These are phyloP conservation scores for Listronotus oregonensis DNA, from an alignment of 1,140 invertebrate species.

Conservation along the genomic window DNA sequence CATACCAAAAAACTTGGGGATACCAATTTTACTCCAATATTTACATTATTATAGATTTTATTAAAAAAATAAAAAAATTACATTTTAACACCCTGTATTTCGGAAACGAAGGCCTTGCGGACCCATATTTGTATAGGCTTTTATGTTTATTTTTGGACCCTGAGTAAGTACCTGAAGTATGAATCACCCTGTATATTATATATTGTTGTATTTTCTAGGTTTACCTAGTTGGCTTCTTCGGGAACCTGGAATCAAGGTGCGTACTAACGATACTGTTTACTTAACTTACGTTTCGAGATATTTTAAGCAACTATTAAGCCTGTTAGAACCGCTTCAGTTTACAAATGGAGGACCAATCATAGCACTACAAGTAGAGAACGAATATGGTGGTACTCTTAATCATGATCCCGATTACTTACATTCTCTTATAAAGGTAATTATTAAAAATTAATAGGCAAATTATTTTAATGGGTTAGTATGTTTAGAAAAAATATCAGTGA, in stretches of 20 bases:
- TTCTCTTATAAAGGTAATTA: slow-evolving; percentile 29
- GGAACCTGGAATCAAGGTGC: slow-evolving; percentile 54
- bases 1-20: too few species aligned
- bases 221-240: slow-evolving; percentile 39
- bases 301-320: slow-evolving; percentile 58
- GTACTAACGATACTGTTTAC: slow-evolving; percentile 59
- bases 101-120: too few species aligned
- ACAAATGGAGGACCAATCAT: slow-evolving; percentile 64
- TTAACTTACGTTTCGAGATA: slow-evolving; percentile 57
- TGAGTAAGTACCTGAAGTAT: too few species aligned
- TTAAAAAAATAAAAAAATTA: too few species aligned
- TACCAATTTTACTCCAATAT: too few species aligned
- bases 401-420: slow-evolving; percentile 54
- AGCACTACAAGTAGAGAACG: slow-evolving; percentile 62
- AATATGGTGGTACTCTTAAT: slow-evolving; percentile 56
- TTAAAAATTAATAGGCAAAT: not conserved
- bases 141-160: too few species aligned
- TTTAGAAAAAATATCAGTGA: too few species aligned
- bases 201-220: slow-evolving; percentile 41
- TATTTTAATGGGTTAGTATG: too few species aligned
- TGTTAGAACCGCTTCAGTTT: slow-evolving; percentile 60
- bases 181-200: too few species aligned
- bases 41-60: too few species aligned
- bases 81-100: too few species aligned
- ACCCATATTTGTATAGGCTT: too few species aligned